Evolutionary conservation across 2,113 vertebrate genomes (phyloP).

Genomic region (Pheucticus melanocephalus): DNA sequence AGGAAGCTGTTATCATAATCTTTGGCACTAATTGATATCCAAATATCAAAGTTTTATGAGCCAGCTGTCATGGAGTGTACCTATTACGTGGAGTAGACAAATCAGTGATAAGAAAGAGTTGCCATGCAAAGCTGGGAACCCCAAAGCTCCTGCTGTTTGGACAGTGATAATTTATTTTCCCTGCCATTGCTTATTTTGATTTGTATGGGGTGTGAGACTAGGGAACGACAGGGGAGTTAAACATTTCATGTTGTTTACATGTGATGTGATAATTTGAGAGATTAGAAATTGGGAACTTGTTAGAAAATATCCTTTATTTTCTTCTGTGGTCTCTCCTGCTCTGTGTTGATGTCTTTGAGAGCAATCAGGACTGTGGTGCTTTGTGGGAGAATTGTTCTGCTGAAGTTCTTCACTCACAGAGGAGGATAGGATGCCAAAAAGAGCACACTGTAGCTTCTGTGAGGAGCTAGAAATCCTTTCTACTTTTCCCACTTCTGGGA

Average conservation of each 20-base stretch:
- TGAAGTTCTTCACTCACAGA: not conserved
- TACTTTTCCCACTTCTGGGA: not conserved
- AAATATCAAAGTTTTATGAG: not conserved
- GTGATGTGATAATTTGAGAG: not conserved
- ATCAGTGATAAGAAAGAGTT: not conserved
- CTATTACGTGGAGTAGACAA: not conserved
- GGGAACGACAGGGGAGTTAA: not conserved
- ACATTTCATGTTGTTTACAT: not conserved
- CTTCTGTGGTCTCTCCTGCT: not conserved
- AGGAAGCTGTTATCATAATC: not conserved
- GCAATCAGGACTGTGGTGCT: not conserved
- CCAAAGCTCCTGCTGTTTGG: not conserved
- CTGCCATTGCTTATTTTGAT: not conserved
- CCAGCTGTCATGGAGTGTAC: not conserved
- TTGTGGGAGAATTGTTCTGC: not conserved
- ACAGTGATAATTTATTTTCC: not conserved
- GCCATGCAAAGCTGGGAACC: not conserved
- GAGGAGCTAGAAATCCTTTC: not conserved
- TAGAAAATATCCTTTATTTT: not conserved
- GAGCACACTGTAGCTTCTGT: not conserved
- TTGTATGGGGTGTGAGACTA: not conserved
- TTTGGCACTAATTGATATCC: not conserved
- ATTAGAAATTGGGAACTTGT: not conserved
- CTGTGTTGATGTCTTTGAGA: rapidly evolving
- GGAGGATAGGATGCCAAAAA: not conserved